phyloP scores from a whole-genome alignment of 2,113 vertebrate species.

The Dicaeum eximium region DNA sequence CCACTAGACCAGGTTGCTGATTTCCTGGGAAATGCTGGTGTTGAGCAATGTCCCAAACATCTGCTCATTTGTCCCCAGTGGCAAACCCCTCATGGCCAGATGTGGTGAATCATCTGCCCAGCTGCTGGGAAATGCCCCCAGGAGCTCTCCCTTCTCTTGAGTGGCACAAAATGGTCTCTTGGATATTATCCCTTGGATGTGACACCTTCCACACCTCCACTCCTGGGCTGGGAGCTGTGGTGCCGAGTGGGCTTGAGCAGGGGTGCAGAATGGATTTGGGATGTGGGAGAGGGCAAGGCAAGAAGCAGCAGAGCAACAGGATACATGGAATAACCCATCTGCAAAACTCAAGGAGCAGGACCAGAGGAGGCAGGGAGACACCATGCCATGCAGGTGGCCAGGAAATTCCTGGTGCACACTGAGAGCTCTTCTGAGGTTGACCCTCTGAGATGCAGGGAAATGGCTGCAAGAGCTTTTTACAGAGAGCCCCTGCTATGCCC shows the following conservation, averaged over 20 bases:
- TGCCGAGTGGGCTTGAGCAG: fast-evolving
- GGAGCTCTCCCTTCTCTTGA: neutral
- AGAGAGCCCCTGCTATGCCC: neutral
- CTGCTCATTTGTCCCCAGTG: neutral
- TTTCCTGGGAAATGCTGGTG: neutral
- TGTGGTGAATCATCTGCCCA: neutral
- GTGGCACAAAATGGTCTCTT: neutral
- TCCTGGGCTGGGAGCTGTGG: neutral
- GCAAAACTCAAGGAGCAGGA: neutral
- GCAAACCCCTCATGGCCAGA: neutral
- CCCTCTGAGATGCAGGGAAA: neutral
- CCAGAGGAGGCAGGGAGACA: neutral
- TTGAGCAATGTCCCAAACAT: neutral
- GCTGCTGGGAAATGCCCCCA: neutral
- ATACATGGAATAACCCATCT: neutral
- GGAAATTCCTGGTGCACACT: neutral
- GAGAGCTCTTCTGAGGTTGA: neutral
- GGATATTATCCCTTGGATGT: neutral
- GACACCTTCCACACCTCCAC: neutral
- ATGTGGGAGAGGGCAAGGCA: neutral
- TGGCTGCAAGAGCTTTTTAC: neutral
- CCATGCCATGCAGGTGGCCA: neutral
- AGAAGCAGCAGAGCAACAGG: neutral
- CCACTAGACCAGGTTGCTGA: neutral
- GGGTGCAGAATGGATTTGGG: neutral